These are phyloP conservation scores for Semnornis frantzii DNA, from an alignment of 2,113 vertebrate species.

Conservation along the genomic window DNA sequence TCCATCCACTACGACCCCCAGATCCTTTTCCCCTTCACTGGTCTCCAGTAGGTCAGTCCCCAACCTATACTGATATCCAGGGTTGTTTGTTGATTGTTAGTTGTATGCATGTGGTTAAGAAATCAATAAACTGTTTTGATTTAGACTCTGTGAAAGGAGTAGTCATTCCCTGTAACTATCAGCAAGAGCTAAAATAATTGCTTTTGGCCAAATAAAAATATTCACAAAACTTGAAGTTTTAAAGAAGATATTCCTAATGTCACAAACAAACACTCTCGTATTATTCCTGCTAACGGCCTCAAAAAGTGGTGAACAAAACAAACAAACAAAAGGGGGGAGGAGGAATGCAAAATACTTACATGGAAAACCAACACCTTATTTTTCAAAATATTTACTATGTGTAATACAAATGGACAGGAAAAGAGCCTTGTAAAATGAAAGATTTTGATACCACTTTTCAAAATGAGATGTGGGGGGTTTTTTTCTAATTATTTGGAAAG, in stretches of 20 bases:
- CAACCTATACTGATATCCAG: too few species aligned
- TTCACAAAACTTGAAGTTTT: neutral
- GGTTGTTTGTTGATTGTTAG: neutral
- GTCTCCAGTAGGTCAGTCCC: too few species aligned
- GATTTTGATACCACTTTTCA: neutral
- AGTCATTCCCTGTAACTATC: neutral
- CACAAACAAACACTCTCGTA: neutral
- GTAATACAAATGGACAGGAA: too few species aligned
- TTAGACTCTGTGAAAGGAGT: neutral
- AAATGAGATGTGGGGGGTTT: neutral
- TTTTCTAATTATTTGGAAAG: too few species aligned
- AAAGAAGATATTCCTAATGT: neutral
- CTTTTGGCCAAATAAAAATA: neutral
- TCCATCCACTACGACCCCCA: too few species aligned
- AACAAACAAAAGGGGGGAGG: neutral
- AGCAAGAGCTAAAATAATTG: neutral
- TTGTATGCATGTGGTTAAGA: neutral
- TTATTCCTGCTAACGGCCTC: neutral
- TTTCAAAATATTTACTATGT: too few species aligned
- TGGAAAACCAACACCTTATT: too few species aligned
- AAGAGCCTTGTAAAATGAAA: neutral
- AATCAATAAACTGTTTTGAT: neutral
- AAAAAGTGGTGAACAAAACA: neutral
- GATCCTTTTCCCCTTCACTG: too few species aligned
- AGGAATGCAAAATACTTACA: too few species aligned